Evolutionary conservation across 1,140 invertebrate species (phyloP).

Genomic region (Sogatella furcifera): DNA sequence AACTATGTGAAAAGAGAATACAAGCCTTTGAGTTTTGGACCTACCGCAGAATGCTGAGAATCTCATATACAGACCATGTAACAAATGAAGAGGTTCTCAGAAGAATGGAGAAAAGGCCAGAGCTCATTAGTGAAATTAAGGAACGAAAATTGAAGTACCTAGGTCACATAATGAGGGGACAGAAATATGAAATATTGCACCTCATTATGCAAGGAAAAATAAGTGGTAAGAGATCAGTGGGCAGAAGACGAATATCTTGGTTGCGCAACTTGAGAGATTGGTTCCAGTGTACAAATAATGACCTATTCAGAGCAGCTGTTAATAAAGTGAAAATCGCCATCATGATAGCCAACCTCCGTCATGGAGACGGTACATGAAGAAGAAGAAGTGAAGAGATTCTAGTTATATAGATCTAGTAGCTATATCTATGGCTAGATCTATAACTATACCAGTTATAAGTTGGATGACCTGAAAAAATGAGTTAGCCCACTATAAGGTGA

Average conservation of each 20-base stretch:
- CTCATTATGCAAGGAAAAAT: background rate
- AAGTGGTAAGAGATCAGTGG: background rate
- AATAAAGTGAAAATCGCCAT: too few relatives aligned
- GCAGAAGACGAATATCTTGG: background rate
- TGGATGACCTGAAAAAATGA: too few relatives aligned
- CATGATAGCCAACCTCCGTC: too few relatives aligned
- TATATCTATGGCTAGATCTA: too few relatives aligned
- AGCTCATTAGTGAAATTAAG: background rate
- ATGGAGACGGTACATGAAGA: too few relatives aligned
- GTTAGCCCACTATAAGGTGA: too few relatives aligned
- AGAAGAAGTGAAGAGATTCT: too few relatives aligned
- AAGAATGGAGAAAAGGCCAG: background rate
- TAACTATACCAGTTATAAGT: too few relatives aligned
- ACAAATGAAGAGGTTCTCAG: background rate
- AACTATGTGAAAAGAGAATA: too few relatives aligned
- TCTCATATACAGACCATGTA: background rate
- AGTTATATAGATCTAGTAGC: too few relatives aligned
- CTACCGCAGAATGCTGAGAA: background rate
- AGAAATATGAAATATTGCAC: background rate
- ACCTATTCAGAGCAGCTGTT: too few relatives aligned
- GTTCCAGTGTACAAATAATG: background rate
- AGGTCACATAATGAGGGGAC: background rate
- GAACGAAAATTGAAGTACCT: background rate
- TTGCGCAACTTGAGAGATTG: background rate
- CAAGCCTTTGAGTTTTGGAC: background rate